phyloP scores from a whole-genome alignment of 1,140 invertebrate species.

The Bilobella aurantiaca region DNA sequence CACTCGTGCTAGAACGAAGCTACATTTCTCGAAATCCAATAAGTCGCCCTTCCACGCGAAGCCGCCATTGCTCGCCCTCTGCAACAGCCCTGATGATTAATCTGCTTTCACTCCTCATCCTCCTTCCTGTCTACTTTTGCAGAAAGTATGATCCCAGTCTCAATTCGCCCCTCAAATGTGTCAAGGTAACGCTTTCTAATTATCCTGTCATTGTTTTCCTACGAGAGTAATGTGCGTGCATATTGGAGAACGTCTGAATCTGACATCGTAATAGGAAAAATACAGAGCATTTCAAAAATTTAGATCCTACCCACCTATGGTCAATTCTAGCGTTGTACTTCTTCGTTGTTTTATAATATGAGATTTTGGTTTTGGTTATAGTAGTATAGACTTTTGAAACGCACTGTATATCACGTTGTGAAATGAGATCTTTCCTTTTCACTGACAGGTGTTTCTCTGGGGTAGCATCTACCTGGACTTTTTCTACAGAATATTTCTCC shows the following conservation, averaged over 20 bases:
- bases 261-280: too few relatives aligned
- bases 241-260: too few relatives aligned
- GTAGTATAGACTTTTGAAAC: not conserved
- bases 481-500: not conserved
- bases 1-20: not conserved
- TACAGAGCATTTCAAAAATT: too few relatives aligned
- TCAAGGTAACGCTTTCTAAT: too few relatives aligned
- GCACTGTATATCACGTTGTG: not conserved
- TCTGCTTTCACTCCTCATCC: not conserved
- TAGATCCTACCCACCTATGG: too few relatives aligned
- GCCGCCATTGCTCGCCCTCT: not conserved
- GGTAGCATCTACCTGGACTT: not conserved
- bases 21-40: not conserved
- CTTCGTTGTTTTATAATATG: too few relatives aligned
- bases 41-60: not conserved
- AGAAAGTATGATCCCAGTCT: not conserved
- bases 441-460: not conserved
- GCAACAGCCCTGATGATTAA: not conserved
- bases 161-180: not conserved
- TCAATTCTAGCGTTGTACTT: too few relatives aligned
- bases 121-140: not conserved
- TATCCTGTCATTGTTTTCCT: too few relatives aligned
- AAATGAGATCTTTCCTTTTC: too few relatives aligned
- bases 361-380: not conserved
- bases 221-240: too few relatives aligned